phyloP scores from a whole-genome alignment of 2,113 vertebrate species.

The Ursus arctos region DNA sequence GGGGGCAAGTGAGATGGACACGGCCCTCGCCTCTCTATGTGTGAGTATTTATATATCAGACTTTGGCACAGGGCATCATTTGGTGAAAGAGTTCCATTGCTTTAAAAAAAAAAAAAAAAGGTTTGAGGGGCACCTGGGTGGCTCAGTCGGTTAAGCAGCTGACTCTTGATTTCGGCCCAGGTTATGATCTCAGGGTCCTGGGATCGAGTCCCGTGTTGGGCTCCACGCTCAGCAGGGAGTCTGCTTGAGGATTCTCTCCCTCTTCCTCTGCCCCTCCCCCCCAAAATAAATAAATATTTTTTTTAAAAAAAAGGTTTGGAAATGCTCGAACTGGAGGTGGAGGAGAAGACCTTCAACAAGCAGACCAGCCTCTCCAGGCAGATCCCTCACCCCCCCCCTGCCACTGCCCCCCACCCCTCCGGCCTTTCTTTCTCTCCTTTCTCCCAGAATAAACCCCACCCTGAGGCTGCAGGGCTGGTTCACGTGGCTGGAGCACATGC shows the following conservation, averaged over 20 bases:
- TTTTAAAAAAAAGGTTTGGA: neutral
- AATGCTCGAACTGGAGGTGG: neutral
- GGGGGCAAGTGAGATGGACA: neutral
- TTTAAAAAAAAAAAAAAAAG: neutral
- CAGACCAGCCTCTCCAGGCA: neutral
- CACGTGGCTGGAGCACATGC: neutral
- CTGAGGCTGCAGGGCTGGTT: neutral
- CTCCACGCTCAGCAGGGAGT: neutral
- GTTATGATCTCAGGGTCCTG: neutral
- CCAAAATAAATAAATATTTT: neutral
- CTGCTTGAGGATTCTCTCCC: neutral
- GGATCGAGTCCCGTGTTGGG: neutral
- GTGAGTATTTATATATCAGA: neutral
- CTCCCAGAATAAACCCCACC: neutral
- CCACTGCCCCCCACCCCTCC: neutral
- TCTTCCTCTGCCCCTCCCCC: neutral
- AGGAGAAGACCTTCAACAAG: neutral
- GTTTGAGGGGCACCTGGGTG: neutral
- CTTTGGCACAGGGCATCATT: neutral
- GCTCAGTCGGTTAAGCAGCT: neutral
- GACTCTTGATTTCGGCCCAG: neutral
- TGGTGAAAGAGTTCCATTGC: neutral
- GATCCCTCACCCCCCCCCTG: fast-evolving
- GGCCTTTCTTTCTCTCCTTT: neutral
- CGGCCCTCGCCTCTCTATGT: neutral